A percentile compares a stretch with the other conserved stretches of the same genome.
Conservation (phyloP, 2,888 invertebrate genomes). For the Dolichopus griseipennis region DNA sequence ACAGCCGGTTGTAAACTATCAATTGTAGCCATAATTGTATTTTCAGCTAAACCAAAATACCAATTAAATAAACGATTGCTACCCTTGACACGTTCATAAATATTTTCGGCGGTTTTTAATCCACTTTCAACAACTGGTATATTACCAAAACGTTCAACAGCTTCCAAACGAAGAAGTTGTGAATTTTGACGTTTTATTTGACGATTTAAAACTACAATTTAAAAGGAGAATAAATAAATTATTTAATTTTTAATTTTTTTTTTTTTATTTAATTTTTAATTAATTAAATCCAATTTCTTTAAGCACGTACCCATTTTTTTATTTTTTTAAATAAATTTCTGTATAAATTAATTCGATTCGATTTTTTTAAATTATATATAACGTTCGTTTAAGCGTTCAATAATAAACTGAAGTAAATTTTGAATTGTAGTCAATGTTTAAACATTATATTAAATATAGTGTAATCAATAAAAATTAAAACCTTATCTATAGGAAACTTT, state of each 20-base stretch:
- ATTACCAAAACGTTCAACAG: constrained; percentile 63
- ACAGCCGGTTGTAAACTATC: constrained; percentile 67
- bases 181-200: constrained; percentile 23
- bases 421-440: not conserved
- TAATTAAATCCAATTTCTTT: too few species aligned
- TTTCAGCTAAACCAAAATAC: constrained; percentile 68
- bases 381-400: not conserved
- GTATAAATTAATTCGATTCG: not conserved
- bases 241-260: not conserved
- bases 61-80: constrained; percentile 62
- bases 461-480: not conserved
- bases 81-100: constrained; percentile 71
- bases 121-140: constrained; percentile 77
- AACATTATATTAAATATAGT: not conserved
- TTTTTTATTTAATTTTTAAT: not conserved
- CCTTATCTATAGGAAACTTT: not conserved
- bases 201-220: not conserved
- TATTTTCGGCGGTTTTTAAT: constrained; percentile 61
- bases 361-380: not conserved
- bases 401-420: not conserved
- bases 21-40: constrained; percentile 60
- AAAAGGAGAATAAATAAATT: not conserved
- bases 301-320: not conserved
- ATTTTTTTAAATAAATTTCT: not conserved
- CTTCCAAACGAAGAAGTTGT: constrained; percentile 53